Evolutionary conservation across 92 coral and sea anemone genomes (phyloP), one percentile per base, ranked within the genome.

Genomic region (Zoanthus gigantus): DNA sequence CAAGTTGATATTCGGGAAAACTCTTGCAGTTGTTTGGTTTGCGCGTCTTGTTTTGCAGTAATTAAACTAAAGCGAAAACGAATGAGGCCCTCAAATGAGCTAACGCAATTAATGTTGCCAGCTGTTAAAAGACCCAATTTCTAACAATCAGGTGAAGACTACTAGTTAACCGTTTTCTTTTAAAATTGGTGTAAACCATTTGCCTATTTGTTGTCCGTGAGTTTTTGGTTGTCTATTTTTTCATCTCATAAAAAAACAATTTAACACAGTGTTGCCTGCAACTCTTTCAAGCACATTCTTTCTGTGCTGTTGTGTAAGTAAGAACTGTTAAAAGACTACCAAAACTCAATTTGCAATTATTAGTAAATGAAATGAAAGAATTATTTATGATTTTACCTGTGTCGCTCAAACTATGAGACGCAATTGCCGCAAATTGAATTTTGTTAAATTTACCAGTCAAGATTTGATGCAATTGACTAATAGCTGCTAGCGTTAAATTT

Each of bases 261-360:
- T 54, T 44, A 44, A 30, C 63, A 29, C 57, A 29, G 56, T 2
- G 42, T n/a, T 37, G 44, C 23, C 18, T 30, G 9, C 48, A 56
- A 60, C 50, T 78, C 61, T 45, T 15, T 63, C 23, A 66, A 48
- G 18, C 60, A 60, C 44, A 47, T 14, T 30, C 63, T 65, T 28
- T 23, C 23, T 31, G 12, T 13, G 45, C 28, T 65, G 71, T 67
- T 81, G 60, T 81, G 63, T 81, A 46, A 46, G 74, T 68, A 47
- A 47, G 74, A 16, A 66, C 74, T 81, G 85, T 81, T 81, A 81
- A 81, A 81, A 81, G 85, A 81, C 85, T 74, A 81, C 85, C 85
- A 81, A 73, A 81, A 44, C 47, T 71, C 75, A 81, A 66, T 81
- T 81, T 81, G 85, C 74, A 50, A 81, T 29, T 45, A 47, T 44